Conservation (phyloP, 2,113 vertebrate genomes). For the Callopanchax toddi region DNA sequence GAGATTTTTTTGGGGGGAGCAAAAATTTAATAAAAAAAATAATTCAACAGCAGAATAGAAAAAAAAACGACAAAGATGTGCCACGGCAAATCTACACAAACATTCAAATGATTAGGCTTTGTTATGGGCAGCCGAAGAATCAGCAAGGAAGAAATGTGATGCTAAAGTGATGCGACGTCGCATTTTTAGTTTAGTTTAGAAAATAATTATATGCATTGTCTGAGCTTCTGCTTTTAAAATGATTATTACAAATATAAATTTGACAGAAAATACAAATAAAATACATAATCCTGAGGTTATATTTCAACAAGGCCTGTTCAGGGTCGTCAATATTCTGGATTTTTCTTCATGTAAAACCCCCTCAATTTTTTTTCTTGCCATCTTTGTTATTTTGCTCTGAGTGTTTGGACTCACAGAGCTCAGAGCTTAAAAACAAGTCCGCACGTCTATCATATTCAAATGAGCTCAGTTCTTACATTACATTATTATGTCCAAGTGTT, state of each 20-base stretch:
- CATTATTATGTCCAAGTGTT: background rate
- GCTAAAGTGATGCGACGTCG: no score
- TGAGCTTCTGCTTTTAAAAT: no score
- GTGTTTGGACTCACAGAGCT: background rate
- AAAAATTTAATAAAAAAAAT: constrained; percentile 19
- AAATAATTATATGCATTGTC: no score
- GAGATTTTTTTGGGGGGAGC: background rate
- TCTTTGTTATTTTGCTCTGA: background rate
- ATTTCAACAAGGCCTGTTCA: no score
- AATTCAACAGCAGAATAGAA: constrained; percentile 7
- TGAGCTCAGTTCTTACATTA: background rate
- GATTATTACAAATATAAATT: no score
- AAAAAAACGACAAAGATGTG: constrained; percentile 7
- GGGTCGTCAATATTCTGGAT: no score
- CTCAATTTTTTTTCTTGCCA: background rate
- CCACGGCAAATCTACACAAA: background rate
- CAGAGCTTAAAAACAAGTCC: constrained; percentile 17
- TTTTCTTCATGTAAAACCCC: no score
- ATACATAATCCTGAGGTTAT: no score
- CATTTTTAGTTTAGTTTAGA: no score
- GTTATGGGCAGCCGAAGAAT: no score
- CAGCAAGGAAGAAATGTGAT: no score
- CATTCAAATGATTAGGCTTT: constrained; percentile 3
- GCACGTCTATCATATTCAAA: constrained; percentile 27
- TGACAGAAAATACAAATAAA: no score